phyloP scores from a whole-genome alignment of 1,140 invertebrate genomes.

The Eubasilissa regina region DNA sequence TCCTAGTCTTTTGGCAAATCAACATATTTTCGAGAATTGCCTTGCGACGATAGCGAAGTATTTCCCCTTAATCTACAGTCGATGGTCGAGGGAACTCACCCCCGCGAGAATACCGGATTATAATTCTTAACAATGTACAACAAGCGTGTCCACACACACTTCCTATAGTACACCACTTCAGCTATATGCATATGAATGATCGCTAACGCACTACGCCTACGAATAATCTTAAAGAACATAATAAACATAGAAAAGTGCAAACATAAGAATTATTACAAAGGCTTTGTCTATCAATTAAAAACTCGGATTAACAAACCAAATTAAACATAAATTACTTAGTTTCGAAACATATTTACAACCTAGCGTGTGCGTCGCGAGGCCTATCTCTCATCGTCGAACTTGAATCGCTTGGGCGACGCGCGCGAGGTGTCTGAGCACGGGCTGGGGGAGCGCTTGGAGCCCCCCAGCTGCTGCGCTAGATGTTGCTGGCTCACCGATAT shows the following conservation, averaged over 20 bases:
- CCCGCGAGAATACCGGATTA: no score
- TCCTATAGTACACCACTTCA: no score
- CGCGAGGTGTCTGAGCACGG: neutral
- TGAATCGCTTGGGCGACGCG: slow-evolving; percentile 20
- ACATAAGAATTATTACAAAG: slow-evolving; percentile 47
- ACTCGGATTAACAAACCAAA: slow-evolving; percentile 17
- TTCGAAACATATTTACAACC: slow-evolving; percentile 40
- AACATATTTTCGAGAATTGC: slow-evolving; percentile 10
- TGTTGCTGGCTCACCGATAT: slow-evolving; percentile 53
- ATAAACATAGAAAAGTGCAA: slow-evolving; percentile 48
- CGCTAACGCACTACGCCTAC: slow-evolving; percentile 22
- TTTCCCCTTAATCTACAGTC: neutral
- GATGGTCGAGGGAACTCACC: neutral
- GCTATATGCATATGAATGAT: neutral
- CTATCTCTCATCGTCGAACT: slow-evolving; percentile 54
- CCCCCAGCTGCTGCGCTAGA: slow-evolving; percentile 48
- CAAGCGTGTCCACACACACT: no score
- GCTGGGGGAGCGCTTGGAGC: slow-evolving; percentile 1
- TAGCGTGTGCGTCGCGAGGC: neutral
- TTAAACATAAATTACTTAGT: slow-evolving; percentile 35
- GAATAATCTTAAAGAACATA: slow-evolving; percentile 36
- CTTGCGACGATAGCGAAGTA: slow-evolving; percentile 31
- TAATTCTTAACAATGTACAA: no score
- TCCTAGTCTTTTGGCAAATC: slow-evolving; percentile 18
- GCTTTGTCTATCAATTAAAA: slow-evolving; percentile 20